Base-by-base conservation (phyloP, 2,888 invertebrate genomes). In the Labia minor region DNA sequence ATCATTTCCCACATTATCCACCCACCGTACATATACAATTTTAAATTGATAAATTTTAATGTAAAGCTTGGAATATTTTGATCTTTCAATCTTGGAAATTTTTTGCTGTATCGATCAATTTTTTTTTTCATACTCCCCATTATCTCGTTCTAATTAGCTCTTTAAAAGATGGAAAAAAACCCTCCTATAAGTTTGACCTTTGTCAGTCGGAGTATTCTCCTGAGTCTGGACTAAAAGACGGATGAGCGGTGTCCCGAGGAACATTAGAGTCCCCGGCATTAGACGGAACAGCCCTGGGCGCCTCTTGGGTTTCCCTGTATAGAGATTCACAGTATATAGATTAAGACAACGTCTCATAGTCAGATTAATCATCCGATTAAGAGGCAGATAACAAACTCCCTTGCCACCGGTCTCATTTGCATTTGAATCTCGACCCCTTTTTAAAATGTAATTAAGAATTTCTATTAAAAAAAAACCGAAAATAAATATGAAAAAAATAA, bases 311-410 rank as follows among this genome's bases (percentile, higher is more conserved):
- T 14, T 49, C n/a, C 4, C 49, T 49, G 49, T 49, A 49, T 49
- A 49, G 3, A 49, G 3, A 49, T 11, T 14, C 14, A 4, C 49
- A 8, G 3, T 3, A 26, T 8, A 6, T 8, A 8, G 26, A 26
- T n/a, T n/a, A n/a, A n/a, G n/a, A 49, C 49, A 49, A 11, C 49
- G 49, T 16, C 49, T 49, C 49, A 49, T 49, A 49, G 49, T 14
- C n/a, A 49, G 49, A 49, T 49, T 49, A 49, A 49, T 49, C 49
- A 49, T 49, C 49, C 49, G 49, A 49, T 49, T 49, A 49, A 49
- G 49, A 49, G 14, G 4, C 26, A 26, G 26, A 26, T 26, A 26
- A 3, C 49, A 3, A 49, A n/a, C 49, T 49, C 49, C 49, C 49
- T 3, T 10, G 49, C 16, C 16, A 16, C 49, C 16, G 14, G 49